Evolutionary conservation across 1,140 invertebrate species (phyloP).

Genomic region (Zaprionus tsacasi): DNA sequence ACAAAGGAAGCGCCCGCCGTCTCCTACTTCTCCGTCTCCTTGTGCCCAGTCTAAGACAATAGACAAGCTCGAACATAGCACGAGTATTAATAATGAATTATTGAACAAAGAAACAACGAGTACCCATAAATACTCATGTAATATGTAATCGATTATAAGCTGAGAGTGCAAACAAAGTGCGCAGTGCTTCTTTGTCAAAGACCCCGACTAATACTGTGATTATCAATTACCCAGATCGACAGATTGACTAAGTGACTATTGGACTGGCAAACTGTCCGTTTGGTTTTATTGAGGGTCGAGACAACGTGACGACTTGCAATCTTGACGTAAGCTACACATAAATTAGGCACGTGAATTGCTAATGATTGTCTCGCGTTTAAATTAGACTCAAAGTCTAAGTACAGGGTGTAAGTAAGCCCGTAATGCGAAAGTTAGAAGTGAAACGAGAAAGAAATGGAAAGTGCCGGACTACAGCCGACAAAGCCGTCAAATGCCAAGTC

Average conservation of each 20-base stretch:
- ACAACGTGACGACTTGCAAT: slow-evolving; percentile 8
- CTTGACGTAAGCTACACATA: slow-evolving; percentile 1
- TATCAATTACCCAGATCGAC: slow-evolving; percentile 49
- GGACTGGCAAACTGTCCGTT: not conserved
- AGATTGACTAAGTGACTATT: slow-evolving; percentile 11
- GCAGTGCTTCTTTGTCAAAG: slow-evolving; percentile 40
- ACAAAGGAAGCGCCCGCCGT: slow-evolving; percentile 22
- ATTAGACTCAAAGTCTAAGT: slow-evolving; percentile 4
- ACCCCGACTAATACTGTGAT: slow-evolving; percentile 45
- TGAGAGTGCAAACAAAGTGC: slow-evolving; percentile 32
- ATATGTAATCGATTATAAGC: slow-evolving; percentile 53
- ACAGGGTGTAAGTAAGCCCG: not conserved
- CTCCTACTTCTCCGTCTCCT: not conserved
- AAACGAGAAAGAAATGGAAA: slow-evolving; percentile 53
- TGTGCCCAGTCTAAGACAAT: slow-evolving; percentile 23
- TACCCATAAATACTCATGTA: slow-evolving; percentile 37
- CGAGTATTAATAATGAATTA: slow-evolving; percentile 44
- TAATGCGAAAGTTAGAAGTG: slow-evolving; percentile 6
- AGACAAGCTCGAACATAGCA: slow-evolving; percentile 8
- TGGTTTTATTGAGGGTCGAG: slow-evolving; percentile 12
- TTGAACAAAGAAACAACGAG: slow-evolving; percentile 50
- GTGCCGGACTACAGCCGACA: slow-evolving; percentile 28
- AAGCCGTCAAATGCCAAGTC: slow-evolving; percentile 54
- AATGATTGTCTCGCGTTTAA: not conserved
- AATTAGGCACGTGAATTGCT: slow-evolving; percentile 6